phyloP scores from a whole-genome alignment of 2,113 vertebrate genomes.

The Hypocryptadius cinnamomeus region DNA sequence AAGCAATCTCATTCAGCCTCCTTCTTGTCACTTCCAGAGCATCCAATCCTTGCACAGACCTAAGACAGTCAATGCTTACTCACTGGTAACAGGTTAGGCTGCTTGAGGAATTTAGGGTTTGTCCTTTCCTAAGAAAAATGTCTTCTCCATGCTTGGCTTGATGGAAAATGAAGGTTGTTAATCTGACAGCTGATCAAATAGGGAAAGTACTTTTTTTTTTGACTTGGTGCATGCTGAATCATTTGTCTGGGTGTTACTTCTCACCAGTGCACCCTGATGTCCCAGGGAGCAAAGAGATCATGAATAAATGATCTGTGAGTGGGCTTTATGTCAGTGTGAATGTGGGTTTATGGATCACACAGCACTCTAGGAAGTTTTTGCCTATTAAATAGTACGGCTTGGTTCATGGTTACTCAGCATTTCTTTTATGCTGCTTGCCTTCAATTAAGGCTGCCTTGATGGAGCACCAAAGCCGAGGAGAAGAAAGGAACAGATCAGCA shows the following conservation, averaged over 20 bases:
- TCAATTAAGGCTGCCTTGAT: neutral
- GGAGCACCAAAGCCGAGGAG: neutral
- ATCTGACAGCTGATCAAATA: neutral
- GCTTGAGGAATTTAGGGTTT: neutral
- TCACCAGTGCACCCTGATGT: neutral
- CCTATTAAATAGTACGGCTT: neutral
- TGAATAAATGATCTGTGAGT: fast-evolving
- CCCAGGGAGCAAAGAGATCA: neutral
- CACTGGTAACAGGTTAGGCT: neutral
- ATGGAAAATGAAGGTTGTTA: neutral
- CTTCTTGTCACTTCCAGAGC: neutral
- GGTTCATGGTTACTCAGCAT: neutral
- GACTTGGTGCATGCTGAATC: neutral
- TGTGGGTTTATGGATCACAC: neutral
- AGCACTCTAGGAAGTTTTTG: neutral
- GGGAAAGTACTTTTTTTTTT: neutral
- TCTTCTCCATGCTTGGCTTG: neutral
- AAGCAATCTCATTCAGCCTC: neutral
- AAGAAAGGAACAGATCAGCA: neutral
- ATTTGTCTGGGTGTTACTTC: neutral
- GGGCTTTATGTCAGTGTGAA: neutral
- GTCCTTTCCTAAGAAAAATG: neutral
- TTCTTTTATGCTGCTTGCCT: neutral
- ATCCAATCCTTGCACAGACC: neutral
- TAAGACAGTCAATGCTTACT: neutral